These are phyloP conservation scores for Bombus difficillimus DNA, from an alignment of 1,140 invertebrate genomes.

Conservation along the genomic window DNA sequence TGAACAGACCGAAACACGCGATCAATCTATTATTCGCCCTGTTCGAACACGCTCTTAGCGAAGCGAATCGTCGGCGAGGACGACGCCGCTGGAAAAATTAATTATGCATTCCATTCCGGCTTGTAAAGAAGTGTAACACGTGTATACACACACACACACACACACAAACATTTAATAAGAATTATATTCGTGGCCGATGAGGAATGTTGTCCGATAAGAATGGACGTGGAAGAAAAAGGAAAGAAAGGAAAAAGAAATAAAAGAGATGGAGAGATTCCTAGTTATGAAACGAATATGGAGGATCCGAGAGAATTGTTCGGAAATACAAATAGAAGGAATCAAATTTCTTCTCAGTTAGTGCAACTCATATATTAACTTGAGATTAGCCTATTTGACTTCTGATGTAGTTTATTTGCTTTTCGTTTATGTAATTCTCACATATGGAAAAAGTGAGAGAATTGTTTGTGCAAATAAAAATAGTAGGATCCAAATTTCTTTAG, in stretches of 20 bases:
- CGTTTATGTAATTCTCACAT: background rate
- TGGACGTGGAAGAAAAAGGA: background rate
- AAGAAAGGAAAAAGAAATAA: background rate
- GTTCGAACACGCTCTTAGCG: background rate
- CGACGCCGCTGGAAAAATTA: conserved; percentile 35
- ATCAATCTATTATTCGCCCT: conserved; percentile 34
- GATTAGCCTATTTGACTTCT: background rate
- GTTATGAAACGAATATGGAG: conserved; percentile 33
- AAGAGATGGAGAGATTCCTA: background rate
- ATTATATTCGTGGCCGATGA: background rate
- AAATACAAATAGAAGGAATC: background rate
- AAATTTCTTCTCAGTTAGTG: background rate
- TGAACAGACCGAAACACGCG: background rate
- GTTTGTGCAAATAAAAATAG: background rate
- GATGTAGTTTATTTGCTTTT: no score
- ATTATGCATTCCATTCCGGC: conserved; percentile 54
- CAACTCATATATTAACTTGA: background rate
- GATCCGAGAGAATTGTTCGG: conserved; percentile 2
- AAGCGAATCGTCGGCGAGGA: conserved; percentile 10
- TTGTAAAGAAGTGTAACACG: conserved; percentile 32
- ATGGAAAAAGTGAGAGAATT: background rate
- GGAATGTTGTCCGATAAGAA: conserved; percentile 4
- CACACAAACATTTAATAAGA: background rate
- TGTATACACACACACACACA: background rate
- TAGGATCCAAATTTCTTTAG: background rate